phyloP scores from a whole-genome alignment of 2,797 vertebrate species.

The Dipus sagitta region DNA sequence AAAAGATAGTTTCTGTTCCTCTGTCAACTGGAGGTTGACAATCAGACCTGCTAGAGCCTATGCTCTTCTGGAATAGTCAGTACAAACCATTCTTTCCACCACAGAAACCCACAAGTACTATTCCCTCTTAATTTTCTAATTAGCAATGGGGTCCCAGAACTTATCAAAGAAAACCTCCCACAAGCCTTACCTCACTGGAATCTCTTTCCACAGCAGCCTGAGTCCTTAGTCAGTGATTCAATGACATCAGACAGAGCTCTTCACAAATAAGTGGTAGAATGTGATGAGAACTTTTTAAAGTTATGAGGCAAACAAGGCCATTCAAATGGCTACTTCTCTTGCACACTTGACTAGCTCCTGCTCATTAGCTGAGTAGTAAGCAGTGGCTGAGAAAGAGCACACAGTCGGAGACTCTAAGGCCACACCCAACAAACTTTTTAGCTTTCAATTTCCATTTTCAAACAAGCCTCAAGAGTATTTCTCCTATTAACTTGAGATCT shows the following conservation, averaged over 20 bases:
- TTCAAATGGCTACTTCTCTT: background rate
- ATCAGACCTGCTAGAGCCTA: background rate
- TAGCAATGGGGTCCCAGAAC: background rate
- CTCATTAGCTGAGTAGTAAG: background rate
- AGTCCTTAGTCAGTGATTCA: background rate
- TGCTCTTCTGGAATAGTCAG: slow-evolving; percentile 35
- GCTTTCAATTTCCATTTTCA: background rate
- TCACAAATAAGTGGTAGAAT: background rate
- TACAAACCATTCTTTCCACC: background rate
- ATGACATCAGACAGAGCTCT: background rate
- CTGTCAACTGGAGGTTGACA: slow-evolving; percentile 36
- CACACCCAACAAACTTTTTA: background rate
- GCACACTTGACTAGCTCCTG: background rate
- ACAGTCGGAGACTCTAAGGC: background rate
- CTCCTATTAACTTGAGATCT: background rate
- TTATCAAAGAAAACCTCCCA: slow-evolving; percentile 22
- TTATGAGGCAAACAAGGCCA: background rate
- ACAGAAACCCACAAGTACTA: background rate
- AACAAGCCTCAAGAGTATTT: background rate
- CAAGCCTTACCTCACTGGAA: background rate
- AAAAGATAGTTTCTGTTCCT: slow-evolving; percentile 40
- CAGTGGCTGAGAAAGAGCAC: background rate
- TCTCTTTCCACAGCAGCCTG: background rate
- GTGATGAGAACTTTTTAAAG: background rate
- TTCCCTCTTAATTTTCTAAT: slow-evolving; percentile 43